A percentile compares a stretch with the other conserved stretches of the same genome.
Conservation (phyloP, 2,888 invertebrate genomes). For the Euproctis similis region DNA sequence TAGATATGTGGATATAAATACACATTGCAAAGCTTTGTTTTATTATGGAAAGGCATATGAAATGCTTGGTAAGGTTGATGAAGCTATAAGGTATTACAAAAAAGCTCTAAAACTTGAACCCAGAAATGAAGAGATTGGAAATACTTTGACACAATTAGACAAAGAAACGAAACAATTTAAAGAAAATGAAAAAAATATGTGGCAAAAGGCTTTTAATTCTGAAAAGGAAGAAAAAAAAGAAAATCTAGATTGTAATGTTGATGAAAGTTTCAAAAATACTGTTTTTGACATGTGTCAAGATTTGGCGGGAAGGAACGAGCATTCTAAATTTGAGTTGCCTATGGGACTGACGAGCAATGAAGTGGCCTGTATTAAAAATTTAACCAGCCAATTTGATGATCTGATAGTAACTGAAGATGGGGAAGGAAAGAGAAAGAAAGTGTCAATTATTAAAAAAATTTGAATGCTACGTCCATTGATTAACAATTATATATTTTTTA, state of each 20-base stretch:
- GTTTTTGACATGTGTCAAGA: conserved; percentile 51
- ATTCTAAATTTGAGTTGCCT: conserved; percentile 50
- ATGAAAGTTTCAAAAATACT: conserved; percentile 46
- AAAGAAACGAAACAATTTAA: conserved; percentile 29
- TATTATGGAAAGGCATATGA: conserved; percentile 53
- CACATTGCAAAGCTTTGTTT: conserved; percentile 53
- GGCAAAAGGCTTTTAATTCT: conserved; percentile 47
- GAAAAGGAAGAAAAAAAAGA: conserved; percentile 6
- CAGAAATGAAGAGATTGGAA: conserved; percentile 56
- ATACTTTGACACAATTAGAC: conserved; percentile 42
- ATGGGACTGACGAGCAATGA: conserved; percentile 41
- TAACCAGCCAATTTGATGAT: conserved; percentile 37
- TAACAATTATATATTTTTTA: too few relatives aligned
- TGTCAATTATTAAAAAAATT: conserved; percentile 33
- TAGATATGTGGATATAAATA: conserved; percentile 40
- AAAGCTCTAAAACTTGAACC: conserved; percentile 61
- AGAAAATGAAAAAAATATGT: conserved; percentile 43
- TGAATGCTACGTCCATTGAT: too few relatives aligned
- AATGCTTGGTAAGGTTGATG: conserved; percentile 40
- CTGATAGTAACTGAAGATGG: conserved; percentile 41
- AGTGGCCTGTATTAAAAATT: conserved; percentile 40
- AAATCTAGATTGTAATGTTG: conserved; percentile 39
- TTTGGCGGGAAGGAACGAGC: conserved; percentile 41
- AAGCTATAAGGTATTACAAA: conserved; percentile 47
- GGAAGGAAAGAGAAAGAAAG: conserved; percentile 34